Evolutionary conservation across 2,797 vertebrate species (phyloP).

Genomic region (Rhynchotus rufescens): DNA sequence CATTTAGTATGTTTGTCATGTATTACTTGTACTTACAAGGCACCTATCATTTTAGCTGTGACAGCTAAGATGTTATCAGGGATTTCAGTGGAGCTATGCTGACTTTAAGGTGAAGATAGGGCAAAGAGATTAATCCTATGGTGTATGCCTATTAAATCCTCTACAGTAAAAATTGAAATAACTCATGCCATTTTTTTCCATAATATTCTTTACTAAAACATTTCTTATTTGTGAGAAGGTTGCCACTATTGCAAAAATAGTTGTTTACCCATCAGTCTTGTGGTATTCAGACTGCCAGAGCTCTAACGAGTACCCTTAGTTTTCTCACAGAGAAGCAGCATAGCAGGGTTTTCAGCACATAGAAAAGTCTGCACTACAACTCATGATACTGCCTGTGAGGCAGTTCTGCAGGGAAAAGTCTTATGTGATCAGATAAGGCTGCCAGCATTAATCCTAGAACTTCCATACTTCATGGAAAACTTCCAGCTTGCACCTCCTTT

Average conservation of each 20-base stretch:
- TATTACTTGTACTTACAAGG: neutral
- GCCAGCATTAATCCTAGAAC: neutral
- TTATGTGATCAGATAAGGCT: neutral
- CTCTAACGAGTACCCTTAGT: neutral
- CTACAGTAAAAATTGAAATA: neutral
- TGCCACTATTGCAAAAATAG: neutral
- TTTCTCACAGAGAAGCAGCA: neutral
- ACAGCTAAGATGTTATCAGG: neutral
- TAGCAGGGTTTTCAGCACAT: neutral
- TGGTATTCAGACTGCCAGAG: neutral
- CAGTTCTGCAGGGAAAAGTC: neutral
- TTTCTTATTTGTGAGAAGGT: neutral
- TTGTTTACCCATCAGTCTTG: neutral
- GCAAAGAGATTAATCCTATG: neutral
- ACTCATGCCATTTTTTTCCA: neutral
- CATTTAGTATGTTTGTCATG: neutral
- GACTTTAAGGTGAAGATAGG: neutral
- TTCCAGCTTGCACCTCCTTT: rapidly evolving
- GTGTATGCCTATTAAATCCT: neutral
- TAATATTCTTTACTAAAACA: neutral
- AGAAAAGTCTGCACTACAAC: neutral
- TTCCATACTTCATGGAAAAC: neutral
- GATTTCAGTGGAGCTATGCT: neutral
- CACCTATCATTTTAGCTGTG: neutral
- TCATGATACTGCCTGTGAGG: rapidly evolving